Conservation (phyloP, 2,888 invertebrate genomes). For the Trichogramma evanescens region DNA sequence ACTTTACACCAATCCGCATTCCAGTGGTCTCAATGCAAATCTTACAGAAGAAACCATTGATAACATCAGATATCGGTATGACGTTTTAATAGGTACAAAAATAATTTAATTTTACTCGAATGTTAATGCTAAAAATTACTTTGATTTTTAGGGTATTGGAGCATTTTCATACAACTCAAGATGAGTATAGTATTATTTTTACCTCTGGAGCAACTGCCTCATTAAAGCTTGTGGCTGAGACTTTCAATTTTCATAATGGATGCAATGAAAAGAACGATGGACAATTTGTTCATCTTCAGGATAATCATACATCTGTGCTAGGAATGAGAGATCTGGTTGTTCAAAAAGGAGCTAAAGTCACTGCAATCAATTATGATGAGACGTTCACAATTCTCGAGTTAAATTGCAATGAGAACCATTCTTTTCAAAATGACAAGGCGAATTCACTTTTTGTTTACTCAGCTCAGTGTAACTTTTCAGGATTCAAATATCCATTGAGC, state of each 20-base stretch:
- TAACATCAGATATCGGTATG: slow-evolving; percentile 58
- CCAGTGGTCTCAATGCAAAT: slow-evolving; percentile 63
- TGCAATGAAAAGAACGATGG: slow-evolving; percentile 44
- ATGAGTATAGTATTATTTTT: slow-evolving; percentile 83
- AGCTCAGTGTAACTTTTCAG: slow-evolving; percentile 93
- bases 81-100: background rate
- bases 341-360: slow-evolving; percentile 52
- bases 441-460: slow-evolving; percentile 76
- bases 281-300: slow-evolving; percentile 71
- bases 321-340: slow-evolving; percentile 77
- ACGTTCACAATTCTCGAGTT: slow-evolving; percentile 50
- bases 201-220: slow-evolving; percentile 90
- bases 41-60: slow-evolving; percentile 78
- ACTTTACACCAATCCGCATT: slow-evolving; percentile 87
- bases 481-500: slow-evolving; percentile 76
- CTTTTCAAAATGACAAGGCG: slow-evolving; percentile 2
- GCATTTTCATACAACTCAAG: slow-evolving; percentile 72
- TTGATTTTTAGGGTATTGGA: slow-evolving; percentile 61
- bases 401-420: slow-evolving; percentile 1
- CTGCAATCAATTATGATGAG: slow-evolving; percentile 55
- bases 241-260: slow-evolving; percentile 57
- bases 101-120: background rate
- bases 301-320: slow-evolving; percentile 92
- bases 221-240: slow-evolving; percentile 75
- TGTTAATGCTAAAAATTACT: background rate